These are phyloP conservation scores for Charaxes varanes DNA, from an alignment of 1,140 invertebrate genomes.

Conservation along the genomic window DNA sequence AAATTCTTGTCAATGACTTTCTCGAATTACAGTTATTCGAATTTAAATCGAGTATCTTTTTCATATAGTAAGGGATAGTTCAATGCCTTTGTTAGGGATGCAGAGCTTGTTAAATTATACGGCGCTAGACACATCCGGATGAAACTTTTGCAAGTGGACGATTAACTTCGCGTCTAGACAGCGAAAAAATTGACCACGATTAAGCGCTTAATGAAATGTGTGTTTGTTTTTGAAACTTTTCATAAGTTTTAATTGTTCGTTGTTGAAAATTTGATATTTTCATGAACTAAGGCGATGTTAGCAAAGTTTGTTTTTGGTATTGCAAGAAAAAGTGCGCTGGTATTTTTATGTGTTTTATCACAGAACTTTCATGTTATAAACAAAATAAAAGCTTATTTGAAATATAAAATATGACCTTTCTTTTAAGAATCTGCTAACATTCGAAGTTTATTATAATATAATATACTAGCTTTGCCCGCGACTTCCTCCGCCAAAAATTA, in stretches of 20 bases:
- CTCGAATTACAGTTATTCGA: background rate
- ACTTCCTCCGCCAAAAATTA: too few species aligned
- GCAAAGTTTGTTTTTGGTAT: too few species aligned
- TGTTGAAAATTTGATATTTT: background rate
- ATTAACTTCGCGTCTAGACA: slow-evolving; percentile 45
- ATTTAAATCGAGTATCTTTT: background rate
- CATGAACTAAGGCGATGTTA: too few species aligned
- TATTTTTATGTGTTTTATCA: too few species aligned
- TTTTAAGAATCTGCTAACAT: too few species aligned
- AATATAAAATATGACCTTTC: too few species aligned
- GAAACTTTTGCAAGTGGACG: slow-evolving; percentile 31
- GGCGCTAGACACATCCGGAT: slow-evolving; percentile 34
- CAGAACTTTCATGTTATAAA: too few species aligned
- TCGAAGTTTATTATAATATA: too few species aligned
- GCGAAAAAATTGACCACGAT: slow-evolving; percentile 12
- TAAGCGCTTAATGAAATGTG: slow-evolving; percentile 2
- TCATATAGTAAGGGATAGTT: slow-evolving; percentile 13
- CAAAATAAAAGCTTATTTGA: too few species aligned
- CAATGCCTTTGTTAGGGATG: slow-evolving; percentile 30
- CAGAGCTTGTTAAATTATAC: slow-evolving; percentile 48
- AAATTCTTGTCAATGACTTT: too few species aligned
- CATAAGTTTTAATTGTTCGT: slow-evolving; percentile 2
- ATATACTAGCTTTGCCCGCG: too few species aligned
- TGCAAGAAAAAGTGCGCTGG: too few species aligned
- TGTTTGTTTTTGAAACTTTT: background rate